Conservation (phyloP, 30 jellyfish, hydroid and myxozoan species). For the Pelagia noctiluca region DNA sequence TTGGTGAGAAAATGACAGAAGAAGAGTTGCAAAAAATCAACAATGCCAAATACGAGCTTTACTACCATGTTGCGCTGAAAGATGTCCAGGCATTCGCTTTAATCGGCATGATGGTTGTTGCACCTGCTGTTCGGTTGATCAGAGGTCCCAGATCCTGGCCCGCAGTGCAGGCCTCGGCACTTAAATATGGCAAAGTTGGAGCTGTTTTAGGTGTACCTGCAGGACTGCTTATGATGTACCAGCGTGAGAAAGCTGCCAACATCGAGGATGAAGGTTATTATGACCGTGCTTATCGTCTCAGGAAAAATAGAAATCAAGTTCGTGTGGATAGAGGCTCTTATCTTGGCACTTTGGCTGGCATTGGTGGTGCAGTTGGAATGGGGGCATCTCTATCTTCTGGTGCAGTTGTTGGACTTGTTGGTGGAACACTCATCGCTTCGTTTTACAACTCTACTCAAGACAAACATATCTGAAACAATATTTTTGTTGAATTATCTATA, state of each 20-base stretch:
- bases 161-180: constrained; percentile 61
- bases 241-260: constrained; percentile 41
- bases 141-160: constrained; percentile 68
- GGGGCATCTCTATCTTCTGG: constrained; percentile 73
- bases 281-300: constrained; percentile 78
- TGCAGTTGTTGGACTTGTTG: constrained; percentile 74
- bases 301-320: constrained; percentile 79
- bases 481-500: too few relatives aligned
- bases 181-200: constrained; percentile 77
- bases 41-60: constrained; percentile 69
- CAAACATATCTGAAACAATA: constrained; percentile 46
- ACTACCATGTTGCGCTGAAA: constrained; percentile 74
- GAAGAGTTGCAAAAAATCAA: constrained; percentile 66
- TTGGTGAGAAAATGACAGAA: constrained; percentile 77
- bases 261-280: constrained; percentile 55
- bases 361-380: constrained; percentile 65
- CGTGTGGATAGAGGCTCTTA: constrained; percentile 69
- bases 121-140: constrained; percentile 76
- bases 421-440: constrained; percentile 56
- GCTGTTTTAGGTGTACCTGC: constrained; percentile 80
- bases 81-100: constrained; percentile 84
- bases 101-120: constrained; percentile 77
- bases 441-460: constrained; percentile 45
- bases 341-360: constrained; percentile 66
- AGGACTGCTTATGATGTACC: constrained; percentile 73